Base-by-base conservation (phyloP, 2,797 vertebrate genomes). In the Peromyscus melanophrys region DNA sequence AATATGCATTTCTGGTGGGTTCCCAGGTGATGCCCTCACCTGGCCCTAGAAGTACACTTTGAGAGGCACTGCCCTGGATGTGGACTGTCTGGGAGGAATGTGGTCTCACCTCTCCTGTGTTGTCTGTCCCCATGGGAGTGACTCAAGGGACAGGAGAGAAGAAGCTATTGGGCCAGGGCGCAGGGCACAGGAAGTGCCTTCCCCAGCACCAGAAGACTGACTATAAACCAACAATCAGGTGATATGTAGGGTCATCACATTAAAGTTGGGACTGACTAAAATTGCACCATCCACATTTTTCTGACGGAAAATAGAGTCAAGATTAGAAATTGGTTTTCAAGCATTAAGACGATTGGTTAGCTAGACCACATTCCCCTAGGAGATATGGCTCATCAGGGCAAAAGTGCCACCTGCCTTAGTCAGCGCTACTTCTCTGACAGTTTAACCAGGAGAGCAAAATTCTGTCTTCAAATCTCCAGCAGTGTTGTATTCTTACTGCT, bases 361-460 rank as follows among this genome's bases (percentile, higher is more conserved):
- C 63, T 40, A 83, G 91, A 77, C 49, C 63, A 63, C 34, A 43
- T 16, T 46, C 37, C 29, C 43, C 8, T 14, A 49, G 40, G 52
- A 94, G 67, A 94, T 23, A 13, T 0, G 19, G 61, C 43, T 93
- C 76, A 27, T n/a, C 46, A 1, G 59, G 80, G 34, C 29, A 13
- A 88, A 90, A 88, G 65, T 67, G 19, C 6, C 46, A 63, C 55
- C 6, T 55, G 84, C 17, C 52, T 89, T 84, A 23, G 40, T 86
- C 76, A 86, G 81, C 37, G 55, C 49, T 31, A 63, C 77, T 92
- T 90, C 69, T 76, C 65, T 76, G 92, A 92, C 92, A 37, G 29
- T 92, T 98, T 96, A 94, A 90, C 13, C 40, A 55, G 27, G 10
- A 61, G 37, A 84, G 71, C 84, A 89, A 92, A 88, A 82, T 8